Percentiles rank a stretch among this genome's conserved stretches.
phyloP scores from a whole-genome alignment of 2,113 vertebrate species.

The Oenanthe oenanthe region DNA sequence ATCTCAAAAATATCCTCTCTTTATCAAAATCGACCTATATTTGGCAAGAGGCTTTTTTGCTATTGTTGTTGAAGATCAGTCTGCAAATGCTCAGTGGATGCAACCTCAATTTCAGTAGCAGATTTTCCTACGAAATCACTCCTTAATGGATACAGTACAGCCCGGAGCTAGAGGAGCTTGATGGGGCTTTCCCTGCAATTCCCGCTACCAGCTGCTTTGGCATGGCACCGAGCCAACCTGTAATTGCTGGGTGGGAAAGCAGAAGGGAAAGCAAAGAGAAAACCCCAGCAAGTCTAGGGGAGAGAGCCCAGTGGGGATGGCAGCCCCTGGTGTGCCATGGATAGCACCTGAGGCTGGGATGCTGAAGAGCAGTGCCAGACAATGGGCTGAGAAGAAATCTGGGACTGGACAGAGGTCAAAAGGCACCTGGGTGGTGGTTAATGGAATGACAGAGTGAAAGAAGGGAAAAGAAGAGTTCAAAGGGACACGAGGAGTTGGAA shows the following conservation, averaged over 20 bases:
- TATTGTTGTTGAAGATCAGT: background rate
- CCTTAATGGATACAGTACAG: background rate
- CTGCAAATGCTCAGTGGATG: background rate
- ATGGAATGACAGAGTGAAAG: background rate
- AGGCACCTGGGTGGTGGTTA: background rate
- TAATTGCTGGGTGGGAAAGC: background rate
- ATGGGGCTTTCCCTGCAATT: background rate
- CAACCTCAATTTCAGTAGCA: background rate
- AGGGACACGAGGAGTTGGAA: background rate
- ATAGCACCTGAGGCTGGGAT: background rate
- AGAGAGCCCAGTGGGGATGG: background rate
- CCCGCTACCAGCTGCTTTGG: background rate
- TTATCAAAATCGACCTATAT: background rate
- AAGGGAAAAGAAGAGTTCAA: background rate
- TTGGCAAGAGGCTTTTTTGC: background rate
- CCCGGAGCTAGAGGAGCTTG: background rate
- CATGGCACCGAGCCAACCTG: background rate
- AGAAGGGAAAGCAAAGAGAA: background rate
- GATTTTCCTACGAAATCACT: background rate
- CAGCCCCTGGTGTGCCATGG: fast-evolving
- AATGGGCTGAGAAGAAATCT: background rate
- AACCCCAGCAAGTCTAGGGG: background rate
- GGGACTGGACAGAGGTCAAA: background rate
- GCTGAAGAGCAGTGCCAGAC: background rate
- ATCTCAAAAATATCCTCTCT: background rate